Base-by-base conservation (phyloP, 2,797 vertebrate genomes). In the Myiotriccus ornatus region DNA sequence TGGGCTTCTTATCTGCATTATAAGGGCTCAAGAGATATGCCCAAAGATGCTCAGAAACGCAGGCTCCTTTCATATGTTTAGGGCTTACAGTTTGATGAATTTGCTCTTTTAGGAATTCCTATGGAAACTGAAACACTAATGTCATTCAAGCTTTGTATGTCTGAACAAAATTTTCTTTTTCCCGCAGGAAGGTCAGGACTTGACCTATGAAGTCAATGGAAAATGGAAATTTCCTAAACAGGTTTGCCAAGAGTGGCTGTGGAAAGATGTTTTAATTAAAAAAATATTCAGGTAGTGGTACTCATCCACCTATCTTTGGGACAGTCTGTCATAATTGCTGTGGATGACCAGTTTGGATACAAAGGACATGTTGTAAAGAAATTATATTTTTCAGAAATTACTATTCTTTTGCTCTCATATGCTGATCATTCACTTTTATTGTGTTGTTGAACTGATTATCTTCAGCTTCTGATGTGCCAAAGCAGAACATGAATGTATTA, bases 181-280 rank as follows among this genome's bases (percentile, higher is more conserved):
- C 76, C 53, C 55, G 50, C 23, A 89, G 34, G 39, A 93, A 90
- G 56, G 41, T 76, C 60, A 70, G 59, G 35, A 90, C 47, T 90
- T 90, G 67, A 91, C 47, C 88, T 79, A 28, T 39, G 70, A 95
- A 89, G 67, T 85, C 86, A 92, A 82, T 83, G 53, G 78, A 87
- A 94, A 94, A 85, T 70, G 64, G 44, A 93, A 95, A 94, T 90
- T 63, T 95, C 60, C 81, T 87, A 47, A 84, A 87, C 7, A 43
- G 39, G 7, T 90, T 84, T 95, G 64, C 30, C 75, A 87, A 49
- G 44, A 89, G 49, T 67, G 28, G 37, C 6, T 91, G 27, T 73
- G 90, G 86, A 90, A 69, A 63, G 44, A 60, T 39, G 62, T 67
- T 86, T 67, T 84, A 88, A 90, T 84, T 67, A 6, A 81, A 89